Conservation (phyloP, 2,888 invertebrate genomes). For the Busseola fusca region DNA sequence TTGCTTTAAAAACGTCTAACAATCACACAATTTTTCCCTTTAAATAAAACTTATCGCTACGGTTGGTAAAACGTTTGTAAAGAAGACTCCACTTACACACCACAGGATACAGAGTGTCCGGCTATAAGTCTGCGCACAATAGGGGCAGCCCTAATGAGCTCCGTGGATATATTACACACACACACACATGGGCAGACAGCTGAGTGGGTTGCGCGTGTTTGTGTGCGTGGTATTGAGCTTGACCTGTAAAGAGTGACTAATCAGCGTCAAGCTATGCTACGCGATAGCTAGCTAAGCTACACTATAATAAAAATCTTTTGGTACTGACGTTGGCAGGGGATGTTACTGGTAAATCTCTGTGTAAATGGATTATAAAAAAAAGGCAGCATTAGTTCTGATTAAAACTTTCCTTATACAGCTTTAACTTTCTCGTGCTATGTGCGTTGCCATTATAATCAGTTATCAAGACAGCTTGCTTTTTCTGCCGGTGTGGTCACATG, state of each 20-base stretch:
- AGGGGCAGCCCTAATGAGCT: constrained; percentile 57
- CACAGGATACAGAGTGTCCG: constrained; percentile 42
- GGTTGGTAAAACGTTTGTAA: constrained; percentile 17
- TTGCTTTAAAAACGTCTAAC: neutral
- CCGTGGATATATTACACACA: constrained; percentile 55
- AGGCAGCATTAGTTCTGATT: neutral
- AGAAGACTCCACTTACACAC: constrained; percentile 41
- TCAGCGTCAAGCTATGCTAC: neutral
- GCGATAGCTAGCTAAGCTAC: neutral
- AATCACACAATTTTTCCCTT: neutral
- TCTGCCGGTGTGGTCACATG: neutral
- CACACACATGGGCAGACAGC: constrained; percentile 7
- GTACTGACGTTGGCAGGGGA: neutral
- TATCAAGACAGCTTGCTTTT: neutral
- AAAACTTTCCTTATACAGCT: neutral
- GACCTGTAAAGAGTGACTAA: constrained; percentile 30
- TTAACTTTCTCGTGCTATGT: neutral
- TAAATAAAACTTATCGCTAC: constrained; percentile 23
- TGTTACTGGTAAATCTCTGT: neutral
- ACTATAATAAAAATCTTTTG: neutral
- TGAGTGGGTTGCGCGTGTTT: neutral
- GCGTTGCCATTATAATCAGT: no score
- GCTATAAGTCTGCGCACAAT: constrained; percentile 55
- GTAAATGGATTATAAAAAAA: neutral
- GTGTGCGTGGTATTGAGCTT: constrained; percentile 42